These are phyloP conservation scores for Salminus brasiliensis DNA, from an alignment of 2,113 vertebrate genomes.

Conservation along the genomic window DNA sequence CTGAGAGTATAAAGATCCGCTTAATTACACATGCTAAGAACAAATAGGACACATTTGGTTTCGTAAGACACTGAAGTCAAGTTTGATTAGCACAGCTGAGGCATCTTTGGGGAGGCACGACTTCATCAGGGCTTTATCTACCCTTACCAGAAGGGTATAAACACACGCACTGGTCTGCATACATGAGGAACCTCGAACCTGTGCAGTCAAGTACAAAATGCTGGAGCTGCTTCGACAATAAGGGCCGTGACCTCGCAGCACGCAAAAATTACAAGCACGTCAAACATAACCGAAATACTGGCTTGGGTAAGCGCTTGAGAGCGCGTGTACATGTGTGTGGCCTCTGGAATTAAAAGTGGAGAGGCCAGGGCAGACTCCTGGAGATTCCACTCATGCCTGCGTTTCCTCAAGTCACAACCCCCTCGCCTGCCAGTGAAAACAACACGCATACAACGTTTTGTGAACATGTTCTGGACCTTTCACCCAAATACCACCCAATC, in stretches of 20 bases:
- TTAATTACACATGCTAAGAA: conserved; percentile 26
- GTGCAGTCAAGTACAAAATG: neutral
- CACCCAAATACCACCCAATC: neutral
- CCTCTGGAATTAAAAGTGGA: conserved; percentile 38
- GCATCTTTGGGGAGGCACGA: neutral
- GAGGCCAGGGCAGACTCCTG: conserved; percentile 63
- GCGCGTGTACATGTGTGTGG: conserved; percentile 6
- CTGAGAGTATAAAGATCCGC: neutral
- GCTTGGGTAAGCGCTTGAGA: neutral
- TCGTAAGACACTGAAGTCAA: neutral
- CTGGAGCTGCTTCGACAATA: neutral
- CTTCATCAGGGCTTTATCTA: neutral
- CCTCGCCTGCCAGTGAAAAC: neutral
- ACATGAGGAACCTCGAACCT: neutral
- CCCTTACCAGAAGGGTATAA: neutral
- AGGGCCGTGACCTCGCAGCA: neutral
- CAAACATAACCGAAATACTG: neutral
- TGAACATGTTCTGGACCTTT: conserved; percentile 21
- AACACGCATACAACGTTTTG: neutral
- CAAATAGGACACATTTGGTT: conserved; percentile 18
- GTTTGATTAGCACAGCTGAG: neutral
- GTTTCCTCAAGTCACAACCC: conserved; percentile 64
- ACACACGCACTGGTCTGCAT: neutral
- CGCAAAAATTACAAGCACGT: neutral
- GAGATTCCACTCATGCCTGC: conserved; percentile 74